Percentiles rank a stretch among this genome's conserved stretches.
Evolutionary conservation across 2,888 invertebrate genomes (phyloP).

Genomic region (Troides oblongomaculatus): DNA sequence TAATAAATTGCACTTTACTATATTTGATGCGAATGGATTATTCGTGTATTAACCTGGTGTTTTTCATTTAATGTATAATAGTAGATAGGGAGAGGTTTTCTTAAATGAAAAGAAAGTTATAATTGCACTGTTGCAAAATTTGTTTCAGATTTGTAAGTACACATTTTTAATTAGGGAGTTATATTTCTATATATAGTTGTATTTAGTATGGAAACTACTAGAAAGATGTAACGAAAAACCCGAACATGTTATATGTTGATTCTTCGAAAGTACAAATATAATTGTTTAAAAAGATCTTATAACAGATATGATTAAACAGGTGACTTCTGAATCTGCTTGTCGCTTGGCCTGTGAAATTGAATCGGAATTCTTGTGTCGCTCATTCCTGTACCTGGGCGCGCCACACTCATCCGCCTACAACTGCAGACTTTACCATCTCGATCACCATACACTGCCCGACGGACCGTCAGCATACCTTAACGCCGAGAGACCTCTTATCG

Average conservation of each 20-base stretch:
- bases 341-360: conserved; percentile 94
- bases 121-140: conserved; percentile 14
- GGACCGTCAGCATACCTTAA: conserved; percentile 95
- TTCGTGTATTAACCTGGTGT: background rate
- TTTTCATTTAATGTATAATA: background rate
- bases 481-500: conserved; percentile 93
- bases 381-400: conserved; percentile 88
- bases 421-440: conserved; percentile 94
- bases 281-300: background rate
- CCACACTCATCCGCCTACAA: conserved; percentile 91
- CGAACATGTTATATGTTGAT: background rate
- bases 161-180: conserved; percentile 1
- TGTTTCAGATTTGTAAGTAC: conserved; percentile 10
- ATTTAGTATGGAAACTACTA: background rate
- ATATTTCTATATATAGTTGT: conserved; percentile 21
- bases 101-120: conserved; percentile 1
- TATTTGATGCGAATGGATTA: conserved; percentile 3
- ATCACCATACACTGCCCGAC: conserved; percentile 94
- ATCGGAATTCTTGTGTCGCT: conserved; percentile 94
- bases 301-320: conserved; percentile 58
- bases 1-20: conserved; percentile 21
- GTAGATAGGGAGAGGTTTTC: conserved; percentile 11
- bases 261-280: background rate
- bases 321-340: conserved; percentile 93
- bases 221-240: background rate